Evolutionary conservation across 1,140 invertebrate species (phyloP), one percentile per base, ranked within the genome.

Genomic region (Luehdorfia chinensis): DNA sequence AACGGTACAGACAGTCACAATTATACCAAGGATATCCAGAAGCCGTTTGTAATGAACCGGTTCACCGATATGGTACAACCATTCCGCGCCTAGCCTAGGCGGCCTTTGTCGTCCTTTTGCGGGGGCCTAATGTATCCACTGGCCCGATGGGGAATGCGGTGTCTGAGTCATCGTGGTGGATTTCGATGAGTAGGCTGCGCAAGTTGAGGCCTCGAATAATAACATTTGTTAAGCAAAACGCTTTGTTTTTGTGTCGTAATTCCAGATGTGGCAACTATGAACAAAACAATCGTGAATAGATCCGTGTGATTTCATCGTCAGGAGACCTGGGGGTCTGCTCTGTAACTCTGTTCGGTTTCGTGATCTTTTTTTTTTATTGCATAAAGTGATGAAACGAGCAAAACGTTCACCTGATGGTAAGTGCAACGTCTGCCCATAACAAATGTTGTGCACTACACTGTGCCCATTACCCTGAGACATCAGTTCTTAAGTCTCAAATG

Each of bases 91-190:
- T n/a, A n/a, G n/a, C 32, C 18, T 16, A 15, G 32, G 14, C 32
- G 32, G 32, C 32, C 32, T 33, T 33, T 33, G 32, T 33, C 31
- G 31, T 33, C 31, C 31, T 33, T 33, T 33, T 33, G 31, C 31
- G 31, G 31, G 31, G 31, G 31, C 14, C 14, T 13, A 33, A 13
- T 8, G n/a, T n/a, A n/a, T n/a, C n/a, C n/a, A n/a, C 12, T 33
- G 31, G 31, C 31, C 31, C 3, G 14, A 33, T 1, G 31, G 8
- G 31, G 31, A 33, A 33, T 33, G 31, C 14, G 9, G 8, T n/a
- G n/a, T n/a, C n/a, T 33, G 31, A 33, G 13, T 33, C 31, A 33
- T n/a, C n/a, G n/a, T n/a, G n/a, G n/a, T n/a, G n/a, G n/a, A n/a
- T n/a, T n/a, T n/a, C 31, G 14, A 33, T n/a, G n/a, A 8, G 32